Conservation (phyloP, 2,888 invertebrate species). For the Ochropacha duplaris region DNA sequence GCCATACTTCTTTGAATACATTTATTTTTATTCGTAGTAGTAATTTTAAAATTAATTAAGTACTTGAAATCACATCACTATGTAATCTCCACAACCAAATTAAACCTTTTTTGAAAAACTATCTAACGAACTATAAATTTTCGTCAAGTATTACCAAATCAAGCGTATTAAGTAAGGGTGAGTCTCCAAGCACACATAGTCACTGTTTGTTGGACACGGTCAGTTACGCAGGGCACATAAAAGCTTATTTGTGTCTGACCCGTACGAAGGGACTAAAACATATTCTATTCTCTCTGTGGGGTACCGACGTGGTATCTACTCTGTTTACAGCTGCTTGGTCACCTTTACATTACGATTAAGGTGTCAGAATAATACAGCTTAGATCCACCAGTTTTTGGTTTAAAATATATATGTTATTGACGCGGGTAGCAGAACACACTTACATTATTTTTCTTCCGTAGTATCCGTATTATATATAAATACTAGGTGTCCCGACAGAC, state of each 20-base stretch:
- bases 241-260: constrained; percentile 59
- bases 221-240: constrained; percentile 74
- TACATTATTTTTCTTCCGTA: too few species aligned
- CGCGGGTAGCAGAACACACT: too few species aligned
- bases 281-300: background rate
- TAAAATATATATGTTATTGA: too few species aligned
- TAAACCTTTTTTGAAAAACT: constrained; percentile 2
- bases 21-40: too few species aligned
- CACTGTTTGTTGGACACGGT: constrained; percentile 75
- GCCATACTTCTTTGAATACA: too few species aligned
- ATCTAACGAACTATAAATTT: constrained; percentile 63
- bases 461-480: too few species aligned
- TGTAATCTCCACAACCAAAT: too few species aligned
- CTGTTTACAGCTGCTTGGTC: background rate
- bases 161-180: constrained; percentile 29
- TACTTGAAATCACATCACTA: too few species aligned
- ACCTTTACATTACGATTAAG: background rate
- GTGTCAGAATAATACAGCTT: too few species aligned
- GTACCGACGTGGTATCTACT: background rate
- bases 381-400: too few species aligned
- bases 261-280: constrained; percentile 19
- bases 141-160: constrained; percentile 32
- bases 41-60: too few species aligned
- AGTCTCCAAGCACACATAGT: constrained; percentile 38
- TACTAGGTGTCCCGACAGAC: too few species aligned